A percentile compares a stretch with the other conserved stretches of the same genome.
These are phyloP conservation scores for Tholera decimalis DNA, from an alignment of 2,888 invertebrate genomes.

Conservation along the genomic window DNA sequence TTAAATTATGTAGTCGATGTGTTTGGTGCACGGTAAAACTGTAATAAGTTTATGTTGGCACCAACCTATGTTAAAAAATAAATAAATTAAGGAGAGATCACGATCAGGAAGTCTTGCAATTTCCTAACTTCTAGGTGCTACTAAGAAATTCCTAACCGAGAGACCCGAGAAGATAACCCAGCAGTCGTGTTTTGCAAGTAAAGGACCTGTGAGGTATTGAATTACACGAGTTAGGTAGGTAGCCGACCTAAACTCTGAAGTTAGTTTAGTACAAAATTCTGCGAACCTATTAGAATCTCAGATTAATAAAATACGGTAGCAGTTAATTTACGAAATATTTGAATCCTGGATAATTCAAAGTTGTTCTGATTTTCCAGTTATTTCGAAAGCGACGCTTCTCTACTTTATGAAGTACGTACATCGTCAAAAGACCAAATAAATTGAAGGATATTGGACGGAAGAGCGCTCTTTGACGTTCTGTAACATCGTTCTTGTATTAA, in stretches of 20 bases:
- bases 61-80: no score
- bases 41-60: no score
- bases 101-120: neutral
- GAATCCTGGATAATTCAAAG: slow-evolving; percentile 2
- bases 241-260: neutral
- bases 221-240: no score
- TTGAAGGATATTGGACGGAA: slow-evolving; percentile 54
- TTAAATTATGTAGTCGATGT: no score
- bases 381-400: slow-evolving; percentile 11
- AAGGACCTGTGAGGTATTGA: neutral
- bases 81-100: no score
- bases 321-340: neutral
- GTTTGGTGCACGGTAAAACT: no score
- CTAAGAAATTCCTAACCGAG: neutral
- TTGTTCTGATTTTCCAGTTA: slow-evolving; percentile 8
- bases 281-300: neutral
- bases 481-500: slow-evolving; percentile 44
- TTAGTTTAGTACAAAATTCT: neutral
- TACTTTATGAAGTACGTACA: slow-evolving; percentile 23
- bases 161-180: neutral
- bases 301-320: slow-evolving; percentile 10
- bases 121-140: neutral
- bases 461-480: slow-evolving; percentile 49
- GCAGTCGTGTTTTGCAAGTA: neutral
- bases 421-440: slow-evolving; percentile 55